Conservation (phyloP, 2,888 invertebrate genomes). For the Carabus problematicus region DNA sequence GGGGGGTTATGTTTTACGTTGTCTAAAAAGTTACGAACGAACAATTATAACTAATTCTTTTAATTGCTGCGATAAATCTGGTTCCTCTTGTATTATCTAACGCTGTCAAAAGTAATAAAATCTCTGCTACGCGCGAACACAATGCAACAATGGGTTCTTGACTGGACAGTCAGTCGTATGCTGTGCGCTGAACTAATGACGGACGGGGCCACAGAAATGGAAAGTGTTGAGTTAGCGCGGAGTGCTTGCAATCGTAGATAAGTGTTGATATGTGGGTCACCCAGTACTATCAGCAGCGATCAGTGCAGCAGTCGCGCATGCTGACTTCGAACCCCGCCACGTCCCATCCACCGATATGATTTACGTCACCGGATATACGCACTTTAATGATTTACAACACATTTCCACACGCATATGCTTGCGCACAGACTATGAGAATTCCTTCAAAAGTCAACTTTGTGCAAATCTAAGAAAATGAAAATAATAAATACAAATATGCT, state of each 20-base stretch:
- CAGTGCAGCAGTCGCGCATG: slow-evolving; percentile 18
- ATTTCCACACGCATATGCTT: no score
- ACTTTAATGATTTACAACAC: background rate
- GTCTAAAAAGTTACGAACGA: no score
- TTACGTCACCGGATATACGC: slow-evolving; percentile 31
- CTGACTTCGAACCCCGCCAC: slow-evolving; percentile 2
- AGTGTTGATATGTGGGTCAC: slow-evolving; percentile 25
- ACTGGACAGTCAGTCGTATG: no score
- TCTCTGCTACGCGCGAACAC: background rate
- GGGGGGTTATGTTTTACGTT: background rate
- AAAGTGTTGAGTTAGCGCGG: slow-evolving; percentile 18
- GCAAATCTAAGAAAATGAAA: background rate
- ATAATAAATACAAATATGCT: background rate
- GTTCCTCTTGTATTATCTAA: background rate
- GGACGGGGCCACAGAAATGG: slow-evolving; percentile 11
- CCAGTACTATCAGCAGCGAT: background rate
- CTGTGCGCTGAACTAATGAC: no score
- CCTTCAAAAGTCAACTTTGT: background rate
- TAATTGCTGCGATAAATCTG: background rate
- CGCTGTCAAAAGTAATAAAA: background rate
- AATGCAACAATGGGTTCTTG: background rate
- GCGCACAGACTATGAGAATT: background rate
- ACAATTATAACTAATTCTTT: background rate
- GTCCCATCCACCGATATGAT: slow-evolving; percentile 7
- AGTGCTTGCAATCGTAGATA: slow-evolving; percentile 1